Evolutionary conservation across 2,888 invertebrate genomes (phyloP).

Genomic region (Belgica antarctica): DNA sequence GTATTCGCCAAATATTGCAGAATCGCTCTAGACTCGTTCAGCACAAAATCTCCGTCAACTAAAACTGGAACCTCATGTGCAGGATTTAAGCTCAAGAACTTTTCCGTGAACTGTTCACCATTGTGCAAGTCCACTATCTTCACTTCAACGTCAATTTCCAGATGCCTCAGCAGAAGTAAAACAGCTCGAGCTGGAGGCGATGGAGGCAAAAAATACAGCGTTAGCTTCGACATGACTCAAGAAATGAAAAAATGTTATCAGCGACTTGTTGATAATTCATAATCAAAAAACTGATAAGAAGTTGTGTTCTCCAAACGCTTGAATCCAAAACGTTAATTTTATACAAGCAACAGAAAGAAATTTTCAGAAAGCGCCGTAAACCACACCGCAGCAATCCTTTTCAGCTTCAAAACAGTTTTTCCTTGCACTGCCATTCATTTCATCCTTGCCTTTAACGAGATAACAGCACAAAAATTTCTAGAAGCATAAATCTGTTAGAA

Average conservation of each 20-base stretch:
- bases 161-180: background rate
- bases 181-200: background rate
- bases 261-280: too few species aligned
- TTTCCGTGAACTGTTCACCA: background rate
- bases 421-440: background rate
- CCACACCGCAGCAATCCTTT: too few species aligned
- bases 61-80: background rate
- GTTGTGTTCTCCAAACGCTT: too few species aligned
- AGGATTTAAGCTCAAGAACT: slow-evolving; percentile 14
- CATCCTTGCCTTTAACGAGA: background rate
- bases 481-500: slow-evolving; percentile 18
- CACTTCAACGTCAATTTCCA: background rate
- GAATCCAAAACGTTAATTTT: too few species aligned
- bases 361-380: too few species aligned
- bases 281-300: too few species aligned
- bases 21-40: slow-evolving; percentile 55
- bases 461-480: background rate
- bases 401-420: too few species aligned
- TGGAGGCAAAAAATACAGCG: background rate
- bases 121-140: background rate
- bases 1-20: slow-evolving; percentile 61
- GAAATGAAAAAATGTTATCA: too few species aligned
- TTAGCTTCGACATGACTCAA: background rate
- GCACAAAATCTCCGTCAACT: slow-evolving; percentile 1
- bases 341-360: too few species aligned